A percentile compares a stretch with the other conserved stretches of the same genome.
Evolutionary conservation across 2,888 invertebrate genomes (phyloP).

Genomic region (Gymnoscelis rufifasciata): DNA sequence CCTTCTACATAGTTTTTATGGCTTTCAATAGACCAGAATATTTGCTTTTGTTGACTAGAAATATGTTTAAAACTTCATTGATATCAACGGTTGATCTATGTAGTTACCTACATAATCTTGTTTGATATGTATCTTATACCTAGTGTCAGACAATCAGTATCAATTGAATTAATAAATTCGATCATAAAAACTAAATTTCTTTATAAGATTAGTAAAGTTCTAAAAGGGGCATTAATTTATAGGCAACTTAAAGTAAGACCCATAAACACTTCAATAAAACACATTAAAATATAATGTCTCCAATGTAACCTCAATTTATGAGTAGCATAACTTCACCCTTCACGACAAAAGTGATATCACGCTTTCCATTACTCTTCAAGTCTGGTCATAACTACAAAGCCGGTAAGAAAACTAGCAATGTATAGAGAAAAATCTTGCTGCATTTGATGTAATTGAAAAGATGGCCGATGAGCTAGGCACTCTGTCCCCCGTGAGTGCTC

Average conservation of each 20-base stretch:
- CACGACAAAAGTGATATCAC: slow-evolving; percentile 25
- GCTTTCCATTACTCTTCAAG: slow-evolving; percentile 10
- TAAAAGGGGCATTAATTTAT: slow-evolving; percentile 8
- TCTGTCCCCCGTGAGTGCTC: slow-evolving; percentile 56
- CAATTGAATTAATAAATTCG: too few relatives aligned
- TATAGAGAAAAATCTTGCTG: not conserved
- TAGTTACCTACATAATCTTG: too few relatives aligned
- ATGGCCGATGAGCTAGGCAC: slow-evolving; percentile 27
- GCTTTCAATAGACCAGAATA: too few relatives aligned
- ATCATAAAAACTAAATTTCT: too few relatives aligned
- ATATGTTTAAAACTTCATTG: too few relatives aligned
- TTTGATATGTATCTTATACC: too few relatives aligned
- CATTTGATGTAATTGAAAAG: slow-evolving; percentile 16
- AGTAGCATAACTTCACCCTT: slow-evolving; percentile 35
- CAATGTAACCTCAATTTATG: slow-evolving; percentile 72
- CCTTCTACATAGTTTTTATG: too few relatives aligned
- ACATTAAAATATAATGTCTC: slow-evolving; percentile 71
- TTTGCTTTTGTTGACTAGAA: too few relatives aligned
- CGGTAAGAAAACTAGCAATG: slow-evolving; percentile 13
- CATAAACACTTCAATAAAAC: slow-evolving; percentile 73
- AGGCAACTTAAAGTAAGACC: slow-evolving; percentile 12
- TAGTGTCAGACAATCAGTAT: too few relatives aligned
- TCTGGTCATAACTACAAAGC: slow-evolving; percentile 15
- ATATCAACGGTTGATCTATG: too few relatives aligned
- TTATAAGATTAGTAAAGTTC: not conserved